Evolutionary conservation across 2,113 vertebrate species (phyloP).

Genomic region (Poeciliopsis retropinna): DNA sequence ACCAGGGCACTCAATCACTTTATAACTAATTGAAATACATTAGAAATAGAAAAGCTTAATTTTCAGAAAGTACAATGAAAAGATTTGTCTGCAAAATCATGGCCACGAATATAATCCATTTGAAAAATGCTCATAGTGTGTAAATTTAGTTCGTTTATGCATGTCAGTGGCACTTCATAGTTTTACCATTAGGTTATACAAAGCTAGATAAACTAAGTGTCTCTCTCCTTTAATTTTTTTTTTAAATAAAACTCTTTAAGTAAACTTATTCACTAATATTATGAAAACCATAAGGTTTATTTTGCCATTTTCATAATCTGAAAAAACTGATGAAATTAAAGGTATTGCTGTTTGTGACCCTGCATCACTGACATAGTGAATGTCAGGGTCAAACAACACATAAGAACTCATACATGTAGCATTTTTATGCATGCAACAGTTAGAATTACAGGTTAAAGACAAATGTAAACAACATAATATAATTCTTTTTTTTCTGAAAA

Average conservation of each 20-base stretch:
- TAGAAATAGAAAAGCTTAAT: constrained; percentile 65
- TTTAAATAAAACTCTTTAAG: too few species aligned
- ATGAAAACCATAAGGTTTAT: too few species aligned
- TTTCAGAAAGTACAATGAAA: constrained; percentile 46
- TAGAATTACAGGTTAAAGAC: too few species aligned
- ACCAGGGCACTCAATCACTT: constrained; percentile 65
- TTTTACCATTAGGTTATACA: constrained; percentile 2
- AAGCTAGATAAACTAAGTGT: background rate
- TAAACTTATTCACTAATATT: too few species aligned
- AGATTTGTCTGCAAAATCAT: constrained; percentile 44
- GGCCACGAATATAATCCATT: constrained; percentile 45
- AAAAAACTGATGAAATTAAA: too few species aligned
- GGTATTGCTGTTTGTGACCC: background rate
- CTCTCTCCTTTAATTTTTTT: background rate
- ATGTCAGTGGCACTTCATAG: constrained; percentile 6
- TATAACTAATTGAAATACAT: constrained; percentile 67
- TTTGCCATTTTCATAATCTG: too few species aligned
- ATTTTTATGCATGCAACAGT: background rate
- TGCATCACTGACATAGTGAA: background rate
- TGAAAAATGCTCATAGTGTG: constrained; percentile 42
- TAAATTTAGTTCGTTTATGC: constrained; percentile 36
- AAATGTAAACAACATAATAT: too few species aligned
- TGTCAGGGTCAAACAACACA: background rate
- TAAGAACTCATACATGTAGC: background rate
- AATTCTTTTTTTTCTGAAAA: too few species aligned